Base-by-base conservation (phyloP, 2,797 vertebrate species). In the Pygocentrus nattereri region DNA sequence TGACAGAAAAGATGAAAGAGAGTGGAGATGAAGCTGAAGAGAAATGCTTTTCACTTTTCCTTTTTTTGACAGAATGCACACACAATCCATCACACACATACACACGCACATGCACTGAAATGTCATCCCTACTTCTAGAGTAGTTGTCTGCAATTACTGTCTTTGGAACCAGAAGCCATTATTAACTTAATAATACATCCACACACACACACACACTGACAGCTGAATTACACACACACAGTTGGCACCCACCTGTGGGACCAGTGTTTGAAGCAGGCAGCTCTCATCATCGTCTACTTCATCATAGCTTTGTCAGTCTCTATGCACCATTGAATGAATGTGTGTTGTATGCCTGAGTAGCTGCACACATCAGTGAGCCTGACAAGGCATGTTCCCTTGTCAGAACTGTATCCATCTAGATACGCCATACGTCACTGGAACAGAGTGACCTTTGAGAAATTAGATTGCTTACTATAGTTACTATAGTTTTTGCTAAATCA, bases 171-270 rank as follows among this genome's bases (percentile, higher is more conserved):
- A 86, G 76, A 85, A 89, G 74, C 38, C 38, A 79, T 88, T 86
- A 92, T 89, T 85, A 88, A 87, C 88, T 91, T 72, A 68, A 83
- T 87, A 88, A 89, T 52, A 41, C 49, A 59, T 21, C 25, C 50
- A 50, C 64, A 61, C 56, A 75, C 34, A 74, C 52, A 59, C 72
- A 74, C 54, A 74, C 69, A 64, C 74, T 64, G 19, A 64, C 5
- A 15, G 31, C 58, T 38, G 38, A 38, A 5, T 38, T 38, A 75
- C 54, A 62, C 73, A 75, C 56, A 75, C 70, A 76, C 74, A 76
- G 11, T 50, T 21, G 18, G 31, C 58, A 38, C 38, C 38, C 38
- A 49, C 56, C 56, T 25, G 56, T 59, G n/a, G 56, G 56, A 59
- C 56, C 23, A 27, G 56, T 25, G 56, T 59, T 25, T 59, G 56